phyloP scores from a whole-genome alignment of 2,888 invertebrate genomes.

The Apeira syringaria region DNA sequence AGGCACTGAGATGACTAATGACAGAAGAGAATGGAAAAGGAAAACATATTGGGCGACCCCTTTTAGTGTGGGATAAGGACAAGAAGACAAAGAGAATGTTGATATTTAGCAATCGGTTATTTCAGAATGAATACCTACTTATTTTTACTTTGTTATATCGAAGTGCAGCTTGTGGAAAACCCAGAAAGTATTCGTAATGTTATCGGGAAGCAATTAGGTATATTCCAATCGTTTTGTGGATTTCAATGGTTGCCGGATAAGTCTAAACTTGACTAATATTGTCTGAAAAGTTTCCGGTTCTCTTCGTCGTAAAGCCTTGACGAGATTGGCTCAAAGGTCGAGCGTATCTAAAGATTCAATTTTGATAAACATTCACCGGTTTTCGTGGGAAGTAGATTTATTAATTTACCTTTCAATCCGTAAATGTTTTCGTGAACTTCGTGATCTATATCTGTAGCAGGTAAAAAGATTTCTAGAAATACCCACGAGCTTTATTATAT shows the following conservation, averaged over 20 bases:
- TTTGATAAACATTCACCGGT: constrained; percentile 39
- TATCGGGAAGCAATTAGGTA: constrained; percentile 18
- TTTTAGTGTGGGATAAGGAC: too few species aligned
- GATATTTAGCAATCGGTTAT: too few species aligned
- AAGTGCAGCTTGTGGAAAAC: constrained; percentile 29
- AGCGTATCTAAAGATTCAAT: constrained; percentile 38
- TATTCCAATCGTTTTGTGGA: constrained; percentile 6
- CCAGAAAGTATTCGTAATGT: constrained; percentile 20
- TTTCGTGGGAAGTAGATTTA: constrained; percentile 30
- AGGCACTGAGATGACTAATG: too few species aligned
- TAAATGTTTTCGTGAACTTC: constrained; percentile 15
- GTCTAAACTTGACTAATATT: constrained; percentile 51
- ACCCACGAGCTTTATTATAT: neutral
- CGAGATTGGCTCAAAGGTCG: constrained; percentile 46
- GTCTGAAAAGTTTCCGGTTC: constrained; percentile 46
- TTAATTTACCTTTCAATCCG: constrained; percentile 26
- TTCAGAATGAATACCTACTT: too few species aligned
- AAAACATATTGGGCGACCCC: too few species aligned
- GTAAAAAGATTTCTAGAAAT: constrained; percentile 4
- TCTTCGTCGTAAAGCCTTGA: constrained; percentile 47
- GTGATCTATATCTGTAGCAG: constrained; percentile 5
- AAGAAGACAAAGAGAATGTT: too few species aligned
- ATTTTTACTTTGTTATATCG: too few species aligned
- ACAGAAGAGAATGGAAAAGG: too few species aligned
- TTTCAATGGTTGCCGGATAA: constrained; percentile 17